Evolutionary conservation across 2,113 vertebrate species (phyloP).

Genomic region (Sander lucioperca): DNA sequence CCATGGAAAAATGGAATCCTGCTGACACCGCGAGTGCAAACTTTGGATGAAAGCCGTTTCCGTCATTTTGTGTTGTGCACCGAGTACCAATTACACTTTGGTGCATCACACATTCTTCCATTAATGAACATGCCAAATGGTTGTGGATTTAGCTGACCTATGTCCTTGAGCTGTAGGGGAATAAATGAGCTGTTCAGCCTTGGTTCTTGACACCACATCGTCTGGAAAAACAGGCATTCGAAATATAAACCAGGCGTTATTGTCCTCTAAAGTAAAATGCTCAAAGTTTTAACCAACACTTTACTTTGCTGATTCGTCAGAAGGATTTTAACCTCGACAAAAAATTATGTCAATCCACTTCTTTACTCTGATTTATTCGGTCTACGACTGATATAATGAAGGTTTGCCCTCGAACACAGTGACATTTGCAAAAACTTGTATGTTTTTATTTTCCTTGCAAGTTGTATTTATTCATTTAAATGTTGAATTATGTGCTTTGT

Average conservation of each 20-base stretch:
- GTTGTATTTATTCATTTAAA: neutral
- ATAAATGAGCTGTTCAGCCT: neutral
- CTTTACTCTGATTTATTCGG: neutral
- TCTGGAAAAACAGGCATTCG: neutral
- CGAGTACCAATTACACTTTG: neutral
- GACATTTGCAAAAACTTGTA: neutral
- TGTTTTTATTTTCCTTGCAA: neutral
- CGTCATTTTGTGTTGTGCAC: neutral
- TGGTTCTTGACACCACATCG: neutral
- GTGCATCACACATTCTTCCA: neutral
- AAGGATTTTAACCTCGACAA: neutral
- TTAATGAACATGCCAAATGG: neutral
- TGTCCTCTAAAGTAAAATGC: neutral
- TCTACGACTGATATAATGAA: neutral
- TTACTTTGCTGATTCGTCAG: neutral
- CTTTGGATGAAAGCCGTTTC: conserved; percentile 11
- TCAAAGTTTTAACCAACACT: too few species aligned
- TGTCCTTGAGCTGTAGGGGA: neutral
- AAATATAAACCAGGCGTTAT: neutral
- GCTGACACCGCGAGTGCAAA: conserved; percentile 1
- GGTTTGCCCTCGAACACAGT: neutral
- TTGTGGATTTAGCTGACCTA: neutral
- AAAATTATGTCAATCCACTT: neutral
- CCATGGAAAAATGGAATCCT: conserved; percentile 77
- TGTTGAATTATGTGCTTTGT: neutral